phyloP scores from a whole-genome alignment of 2,113 vertebrate genomes.

The Sceloporus tristichus region DNA sequence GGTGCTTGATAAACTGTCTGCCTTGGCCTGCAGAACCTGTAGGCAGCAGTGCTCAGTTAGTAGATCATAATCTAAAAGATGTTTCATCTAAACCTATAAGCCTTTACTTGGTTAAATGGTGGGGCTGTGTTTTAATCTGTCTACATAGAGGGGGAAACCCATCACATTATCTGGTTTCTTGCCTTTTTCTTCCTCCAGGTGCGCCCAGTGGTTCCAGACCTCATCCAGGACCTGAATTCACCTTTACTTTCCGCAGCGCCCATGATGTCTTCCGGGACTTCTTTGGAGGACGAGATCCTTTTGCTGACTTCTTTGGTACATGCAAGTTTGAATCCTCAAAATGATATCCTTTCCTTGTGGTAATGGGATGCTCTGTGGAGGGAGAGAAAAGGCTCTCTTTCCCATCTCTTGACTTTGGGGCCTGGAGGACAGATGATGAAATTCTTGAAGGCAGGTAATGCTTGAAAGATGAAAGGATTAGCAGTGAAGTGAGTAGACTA shows the following conservation, averaged over 20 bases:
- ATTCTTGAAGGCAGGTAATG: not conserved
- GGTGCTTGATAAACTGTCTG: not conserved
- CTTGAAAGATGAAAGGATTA: not conserved
- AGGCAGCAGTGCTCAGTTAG: not conserved
- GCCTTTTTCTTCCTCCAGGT: constrained; percentile 29
- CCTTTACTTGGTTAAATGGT: not conserved
- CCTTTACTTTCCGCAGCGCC: constrained; percentile 96
- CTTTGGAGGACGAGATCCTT: constrained; percentile 92
- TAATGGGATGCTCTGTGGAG: too few species aligned
- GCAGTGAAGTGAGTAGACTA: too few species aligned
- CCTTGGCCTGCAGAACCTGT: not conserved
- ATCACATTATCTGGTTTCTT: not conserved
- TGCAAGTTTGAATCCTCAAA: not conserved
- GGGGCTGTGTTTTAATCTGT: not conserved
- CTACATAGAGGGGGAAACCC: not conserved
- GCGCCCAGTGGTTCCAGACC: constrained; percentile 75
- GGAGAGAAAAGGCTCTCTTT: not conserved
- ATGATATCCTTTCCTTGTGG: not conserved
- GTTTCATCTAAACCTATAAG: not conserved
- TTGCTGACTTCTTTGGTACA: constrained; percentile 91
- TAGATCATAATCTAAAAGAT: not conserved
- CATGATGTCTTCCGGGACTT: constrained; percentile 97
- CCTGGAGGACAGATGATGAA: not conserved
- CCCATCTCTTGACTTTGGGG: not conserved
- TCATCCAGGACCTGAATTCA: constrained; percentile 82